Conservation (phyloP, 2,888 invertebrate genomes). For the Ramazzottius varieornatus region DNA sequence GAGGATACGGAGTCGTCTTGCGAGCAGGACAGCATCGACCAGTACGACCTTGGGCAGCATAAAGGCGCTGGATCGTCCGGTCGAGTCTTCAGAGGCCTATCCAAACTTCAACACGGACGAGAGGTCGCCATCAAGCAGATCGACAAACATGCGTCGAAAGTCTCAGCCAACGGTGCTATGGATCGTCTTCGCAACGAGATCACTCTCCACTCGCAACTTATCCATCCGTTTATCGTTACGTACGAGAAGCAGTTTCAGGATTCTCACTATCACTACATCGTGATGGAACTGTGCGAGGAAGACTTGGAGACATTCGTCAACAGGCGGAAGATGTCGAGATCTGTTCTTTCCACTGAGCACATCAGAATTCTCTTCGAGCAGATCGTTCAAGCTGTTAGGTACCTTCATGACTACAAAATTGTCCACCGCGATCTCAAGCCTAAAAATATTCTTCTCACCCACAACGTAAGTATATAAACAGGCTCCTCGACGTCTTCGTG, state of each 20-base stretch:
- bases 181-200: background rate
- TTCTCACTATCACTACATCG: background rate
- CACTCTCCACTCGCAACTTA: background rate
- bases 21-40: too few species aligned
- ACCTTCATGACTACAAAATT: background rate
- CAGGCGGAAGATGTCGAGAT: too few species aligned
- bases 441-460: background rate
- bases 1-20: too few species aligned
- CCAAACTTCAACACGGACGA: too few species aligned
- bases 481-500: too few species aligned
- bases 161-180: too few species aligned
- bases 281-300: background rate
- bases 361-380: background rate
- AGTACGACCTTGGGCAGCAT: too few species aligned
- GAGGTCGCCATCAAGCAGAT: too few species aligned
- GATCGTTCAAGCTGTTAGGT: background rate
- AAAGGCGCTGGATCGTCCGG: too few species aligned
- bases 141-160: too few species aligned
- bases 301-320: background rate
- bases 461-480: too few species aligned
- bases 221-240: background rate
- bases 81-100: too few species aligned
- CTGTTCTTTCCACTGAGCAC: background rate
- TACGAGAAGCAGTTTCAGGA: background rate
- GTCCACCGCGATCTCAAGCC: background rate